These are phyloP conservation scores for Poeciliopsis retropinna DNA, from an alignment of 2,113 vertebrate species.

Conservation along the genomic window DNA sequence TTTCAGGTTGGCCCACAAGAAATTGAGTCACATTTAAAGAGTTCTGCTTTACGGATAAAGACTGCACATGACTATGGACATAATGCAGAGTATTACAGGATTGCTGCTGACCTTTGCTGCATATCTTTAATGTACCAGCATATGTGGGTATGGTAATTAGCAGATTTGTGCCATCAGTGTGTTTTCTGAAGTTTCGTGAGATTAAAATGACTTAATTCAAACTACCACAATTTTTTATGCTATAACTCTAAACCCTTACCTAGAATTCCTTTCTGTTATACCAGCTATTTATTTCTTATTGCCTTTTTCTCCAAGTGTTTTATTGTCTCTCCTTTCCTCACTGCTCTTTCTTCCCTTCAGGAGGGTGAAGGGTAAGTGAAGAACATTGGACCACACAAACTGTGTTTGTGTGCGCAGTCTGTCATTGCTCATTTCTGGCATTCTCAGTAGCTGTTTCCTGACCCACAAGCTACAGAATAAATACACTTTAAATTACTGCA, in stretches of 20 bases:
- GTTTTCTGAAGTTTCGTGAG: background rate
- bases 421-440: conserved; percentile 74
- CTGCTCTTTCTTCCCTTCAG: conserved; percentile 30
- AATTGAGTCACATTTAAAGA: background rate
- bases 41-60: background rate
- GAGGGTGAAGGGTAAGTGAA: conserved; percentile 71
- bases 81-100: background rate
- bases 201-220: background rate
- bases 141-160: background rate
- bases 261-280: background rate
- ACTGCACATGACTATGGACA: background rate
- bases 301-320: conserved; percentile 35
- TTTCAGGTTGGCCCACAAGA: background rate
- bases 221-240: background rate
- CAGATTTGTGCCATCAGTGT: background rate
- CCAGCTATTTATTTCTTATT: conserved; percentile 4
- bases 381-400: conserved; percentile 44
- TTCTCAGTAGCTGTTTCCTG: conserved; percentile 58
- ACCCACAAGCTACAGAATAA: conserved; percentile 72
- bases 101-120: conserved; percentile 31
- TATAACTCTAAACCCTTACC: background rate
- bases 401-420: conserved; percentile 31
- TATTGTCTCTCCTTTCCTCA: conserved; percentile 47
- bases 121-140: background rate
- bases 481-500: conserved; percentile 69